Base-by-base conservation (phyloP, 2,797 vertebrate species). In the Acipenser transmontanus region DNA sequence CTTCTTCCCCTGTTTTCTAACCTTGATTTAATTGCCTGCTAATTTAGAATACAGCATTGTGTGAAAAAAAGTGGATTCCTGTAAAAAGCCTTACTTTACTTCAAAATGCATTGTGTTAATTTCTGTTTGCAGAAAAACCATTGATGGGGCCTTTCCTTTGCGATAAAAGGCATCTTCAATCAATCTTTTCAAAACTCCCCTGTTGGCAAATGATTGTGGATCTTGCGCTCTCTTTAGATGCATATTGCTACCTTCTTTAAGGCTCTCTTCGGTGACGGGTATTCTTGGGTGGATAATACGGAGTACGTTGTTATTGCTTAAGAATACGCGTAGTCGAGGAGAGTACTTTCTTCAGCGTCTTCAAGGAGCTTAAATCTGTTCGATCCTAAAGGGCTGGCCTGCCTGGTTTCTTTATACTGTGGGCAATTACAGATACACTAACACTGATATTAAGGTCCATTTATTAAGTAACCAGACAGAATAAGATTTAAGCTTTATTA, bases 241-340 rank as follows among this genome's bases (percentile, higher is more conserved):
- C 49, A 66, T 69, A 66, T 73, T 71, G 69, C 60, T 67, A 62
- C 66, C 71, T 66, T 85, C 82, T 87, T 88, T 91, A 79, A 85
- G 93, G 91, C 95, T 98, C 95, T 97, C 94, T 98, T 98, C 96
- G 96, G 94, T 97, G 94, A 98, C 96, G 96, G 96, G 96, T 98
- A 98, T 98, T 98, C 96, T 98, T 98, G 96, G 96, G 96, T 98
- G 96, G 95, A 98, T 98, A 98, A 98, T 98, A 98, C 96, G 95
- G 96, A 98, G 98, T 94, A 96, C 95, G 95, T 97, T 98, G 95
- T 98, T 98, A 97, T 98, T 98, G 96, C 96, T 98, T 99, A 98
- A 98, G 95, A 98, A 98, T 98, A 98, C 95, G 96, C 96, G 97
- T 99, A 98, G 96, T 98, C 92, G 96, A 98, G 96, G 96, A 97